Evolutionary conservation across 2,113 vertebrate species (phyloP).

Genomic region (Coptodon rendalli): DNA sequence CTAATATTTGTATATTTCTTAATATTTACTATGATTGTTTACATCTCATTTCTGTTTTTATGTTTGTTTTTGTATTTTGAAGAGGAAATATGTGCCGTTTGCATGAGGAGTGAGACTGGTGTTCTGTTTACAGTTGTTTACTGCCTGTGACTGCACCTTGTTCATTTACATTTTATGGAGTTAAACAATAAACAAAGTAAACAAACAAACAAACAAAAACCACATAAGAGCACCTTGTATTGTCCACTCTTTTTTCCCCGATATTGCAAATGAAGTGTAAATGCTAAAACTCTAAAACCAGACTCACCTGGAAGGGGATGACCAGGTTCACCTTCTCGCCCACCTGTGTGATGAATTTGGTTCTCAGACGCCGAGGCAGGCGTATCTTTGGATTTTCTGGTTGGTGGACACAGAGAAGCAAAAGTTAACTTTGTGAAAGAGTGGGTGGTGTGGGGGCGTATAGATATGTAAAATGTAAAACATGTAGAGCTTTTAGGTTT

Average conservation of each 20-base stretch:
- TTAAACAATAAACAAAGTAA: not conserved
- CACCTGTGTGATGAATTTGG: constrained; percentile 75
- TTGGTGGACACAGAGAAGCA: not conserved
- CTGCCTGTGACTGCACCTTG: rapidly evolving
- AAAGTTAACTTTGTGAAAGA: not conserved
- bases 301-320: constrained; percentile 86
- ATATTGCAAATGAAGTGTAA: not conserved
- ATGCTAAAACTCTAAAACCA: not conserved
- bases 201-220: not conserved
- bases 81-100: rapidly evolving
- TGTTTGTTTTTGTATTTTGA: not conserved
- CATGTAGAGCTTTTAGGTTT: not conserved
- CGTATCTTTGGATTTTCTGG: constrained; percentile 88
- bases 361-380: constrained; percentile 81
- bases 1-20: not conserved
- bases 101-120: not conserved
- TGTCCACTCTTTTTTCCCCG: rapidly evolving
- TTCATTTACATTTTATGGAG: rapidly evolving
- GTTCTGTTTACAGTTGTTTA: not conserved
- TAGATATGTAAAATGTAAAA: not conserved
- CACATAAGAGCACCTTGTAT: not conserved
- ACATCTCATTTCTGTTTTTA: not conserved
- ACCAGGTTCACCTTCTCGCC: constrained; percentile 84
- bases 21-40: not conserved
- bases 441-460: not conserved